phyloP scores from a whole-genome alignment of 2,113 vertebrate genomes.

The Notarius quadriscutis region DNA sequence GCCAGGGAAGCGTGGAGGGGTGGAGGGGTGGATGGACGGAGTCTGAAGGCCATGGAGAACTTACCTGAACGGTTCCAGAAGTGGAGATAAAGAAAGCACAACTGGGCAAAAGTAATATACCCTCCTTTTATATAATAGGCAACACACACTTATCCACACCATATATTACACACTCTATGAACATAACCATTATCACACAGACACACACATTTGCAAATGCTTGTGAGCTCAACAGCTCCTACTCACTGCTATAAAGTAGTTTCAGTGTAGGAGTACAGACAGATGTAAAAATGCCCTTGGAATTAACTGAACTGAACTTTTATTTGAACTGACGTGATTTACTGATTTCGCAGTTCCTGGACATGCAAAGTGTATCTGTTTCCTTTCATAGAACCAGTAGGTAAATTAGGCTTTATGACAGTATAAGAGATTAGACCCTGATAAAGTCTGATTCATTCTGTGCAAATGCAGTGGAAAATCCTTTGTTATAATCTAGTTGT shows the following conservation, averaged over 20 bases:
- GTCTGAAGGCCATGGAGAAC: constrained; percentile 60
- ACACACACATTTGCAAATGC: neutral
- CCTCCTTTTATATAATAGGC: constrained; percentile 32
- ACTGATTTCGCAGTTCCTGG: neutral
- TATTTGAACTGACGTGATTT: constrained; percentile 14
- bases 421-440: neutral
- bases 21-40: constrained; percentile 12
- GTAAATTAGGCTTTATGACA: neutral
- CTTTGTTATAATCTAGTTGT: neutral
- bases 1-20: constrained; percentile 7
- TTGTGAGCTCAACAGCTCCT: constrained; percentile 7
- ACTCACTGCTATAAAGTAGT: neutral
- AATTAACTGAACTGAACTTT: constrained; percentile 13
- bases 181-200: neutral
- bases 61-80: constrained; percentile 67
- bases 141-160: neutral
- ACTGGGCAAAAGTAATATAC: constrained; percentile 64
- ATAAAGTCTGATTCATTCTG: constrained; percentile 29
- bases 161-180: constrained; percentile 5
- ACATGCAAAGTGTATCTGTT: constrained; percentile 1
- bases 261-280: constrained; percentile 8
- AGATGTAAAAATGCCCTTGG: neutral
- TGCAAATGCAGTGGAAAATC: constrained; percentile 8
- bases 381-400: constrained; percentile 29
- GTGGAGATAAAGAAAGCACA: constrained; percentile 67